Conservation (phyloP, 2,888 invertebrate genomes). For the Eupithecia inturbata region DNA sequence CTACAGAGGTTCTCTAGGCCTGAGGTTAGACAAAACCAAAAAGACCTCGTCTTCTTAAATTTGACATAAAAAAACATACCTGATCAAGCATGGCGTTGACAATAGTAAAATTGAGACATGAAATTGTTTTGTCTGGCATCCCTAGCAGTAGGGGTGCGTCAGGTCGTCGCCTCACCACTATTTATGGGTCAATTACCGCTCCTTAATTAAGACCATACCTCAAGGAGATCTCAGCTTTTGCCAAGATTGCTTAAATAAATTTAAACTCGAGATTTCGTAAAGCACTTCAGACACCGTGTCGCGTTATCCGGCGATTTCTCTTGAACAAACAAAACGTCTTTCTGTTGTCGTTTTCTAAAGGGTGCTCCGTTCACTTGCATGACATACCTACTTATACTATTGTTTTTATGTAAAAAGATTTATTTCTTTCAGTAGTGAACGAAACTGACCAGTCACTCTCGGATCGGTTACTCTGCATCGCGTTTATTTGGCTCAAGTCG, state of each 20-base stretch:
- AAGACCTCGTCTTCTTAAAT: not conserved
- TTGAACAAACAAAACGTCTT: slow-evolving; percentile 41
- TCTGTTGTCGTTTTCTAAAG: slow-evolving; percentile 36
- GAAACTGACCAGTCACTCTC: not conserved
- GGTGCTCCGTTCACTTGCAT: not conserved
- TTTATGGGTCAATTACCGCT: slow-evolving; percentile 68
- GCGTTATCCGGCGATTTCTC: slow-evolving; percentile 42
- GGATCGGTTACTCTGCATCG: not conserved
- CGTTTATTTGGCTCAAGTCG: not conserved
- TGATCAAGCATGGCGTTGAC: not conserved
- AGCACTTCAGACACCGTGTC: slow-evolving; percentile 50
- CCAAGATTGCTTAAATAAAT: slow-evolving; percentile 65
- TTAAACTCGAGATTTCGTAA: slow-evolving; percentile 60
- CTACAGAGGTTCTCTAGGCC: too few relatives aligned
- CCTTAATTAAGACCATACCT: slow-evolving; percentile 66
- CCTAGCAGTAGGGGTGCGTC: slow-evolving; percentile 43
- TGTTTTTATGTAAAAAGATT: not conserved
- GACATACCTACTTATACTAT: not conserved
- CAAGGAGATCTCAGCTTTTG: slow-evolving; percentile 63
- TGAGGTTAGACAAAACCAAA: not conserved
- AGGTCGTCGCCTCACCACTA: slow-evolving; percentile 52
- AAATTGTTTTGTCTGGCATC: slow-evolving; percentile 28
- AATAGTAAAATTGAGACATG: not conserved
- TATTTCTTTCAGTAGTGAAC: not conserved
- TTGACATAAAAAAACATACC: not conserved